These are phyloP conservation scores for Plodia interpunctella DNA, from an alignment of 1,140 invertebrate species.

Conservation along the genomic window DNA sequence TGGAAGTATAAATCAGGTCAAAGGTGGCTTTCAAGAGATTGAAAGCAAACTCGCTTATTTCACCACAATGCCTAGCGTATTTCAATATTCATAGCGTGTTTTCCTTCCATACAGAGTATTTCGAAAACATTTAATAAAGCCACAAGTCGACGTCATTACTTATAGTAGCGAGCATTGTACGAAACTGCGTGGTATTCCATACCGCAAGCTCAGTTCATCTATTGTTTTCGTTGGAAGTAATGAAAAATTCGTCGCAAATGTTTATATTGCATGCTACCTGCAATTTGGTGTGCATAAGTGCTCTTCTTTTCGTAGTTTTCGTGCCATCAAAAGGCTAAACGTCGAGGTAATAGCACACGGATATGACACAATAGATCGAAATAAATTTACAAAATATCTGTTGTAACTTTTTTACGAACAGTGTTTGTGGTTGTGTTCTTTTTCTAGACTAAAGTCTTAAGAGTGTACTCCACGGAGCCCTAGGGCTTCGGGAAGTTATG, in stretches of 20 bases:
- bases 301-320: background rate
- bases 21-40: conserved; percentile 22
- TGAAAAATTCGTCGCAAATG: conserved; percentile 35
- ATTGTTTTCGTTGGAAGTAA: conserved; percentile 32
- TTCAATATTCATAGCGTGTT: conserved; percentile 8
- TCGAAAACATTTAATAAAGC: conserved; percentile 11
- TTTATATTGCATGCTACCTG: conserved; percentile 24
- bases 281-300: background rate
- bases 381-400: too few species aligned
- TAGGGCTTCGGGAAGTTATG: too few species aligned
- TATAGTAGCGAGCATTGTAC: conserved; percentile 22
- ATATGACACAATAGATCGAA: too few species aligned
- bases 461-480: too few species aligned
- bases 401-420: too few species aligned
- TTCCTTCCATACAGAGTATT: background rate
- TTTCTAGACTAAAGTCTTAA: too few species aligned
- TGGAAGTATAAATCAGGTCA: conserved; percentile 15
- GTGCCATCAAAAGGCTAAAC: too few species aligned
- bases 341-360: too few species aligned
- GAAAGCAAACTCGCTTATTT: conserved; percentile 21
- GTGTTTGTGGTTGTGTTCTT: too few species aligned
- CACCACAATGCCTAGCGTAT: conserved; percentile 4
- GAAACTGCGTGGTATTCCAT: conserved; percentile 32
- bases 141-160: conserved; percentile 14
- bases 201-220: conserved; percentile 29